Base-by-base conservation (phyloP, 2,888 invertebrate genomes). In the Cerceris ruficornis region DNA sequence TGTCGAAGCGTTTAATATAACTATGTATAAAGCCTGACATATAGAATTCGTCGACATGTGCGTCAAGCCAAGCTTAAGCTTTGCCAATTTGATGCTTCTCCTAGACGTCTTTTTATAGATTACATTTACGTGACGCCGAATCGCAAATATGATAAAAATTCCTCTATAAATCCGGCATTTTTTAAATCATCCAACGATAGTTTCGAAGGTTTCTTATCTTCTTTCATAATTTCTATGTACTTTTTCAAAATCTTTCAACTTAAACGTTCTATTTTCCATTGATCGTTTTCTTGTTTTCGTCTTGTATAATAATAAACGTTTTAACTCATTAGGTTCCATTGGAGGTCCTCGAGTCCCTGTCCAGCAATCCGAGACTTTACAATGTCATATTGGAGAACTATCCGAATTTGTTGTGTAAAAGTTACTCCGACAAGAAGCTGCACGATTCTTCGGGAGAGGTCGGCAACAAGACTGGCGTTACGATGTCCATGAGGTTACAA, bases 301-400 rank as follows among this genome's bases (percentile, higher is more conserved):
- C n/a, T n/a, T n/a, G n/a, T n/a, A n/a, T n/a, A n/a, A n/a, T n/a
- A n/a, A n/a, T 66, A n/a, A 62, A 8, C 57, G 67, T 54, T 58
- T 57, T 83, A 62, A 71, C 50, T 69, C 93, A 93, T 69, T 92
- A 95, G 95, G 93, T 95, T 39, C 95, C 95, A 13, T 91, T 95
- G 81, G 94, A 94, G 89, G 95, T 95, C 39, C 88, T 96, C 67
- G 95, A 96, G 87, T 93, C 93, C n/a, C 90, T 96, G 17, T 93
- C 94, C 77, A 91, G 94, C 57, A 96, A 96, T 87, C 95, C 95
- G 77, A 94, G 94, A 62, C 92, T 96, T 7, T 96, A 95, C 91
- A 95, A 95, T 78, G 94, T 96, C 11, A 95, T 96, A 73, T 91
- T 96, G 80, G 95, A 95, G 89, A 96, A 96, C 88, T 96, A 96